Conservation (phyloP, 2,113 vertebrate genomes). For the Taurulus bubalis region DNA sequence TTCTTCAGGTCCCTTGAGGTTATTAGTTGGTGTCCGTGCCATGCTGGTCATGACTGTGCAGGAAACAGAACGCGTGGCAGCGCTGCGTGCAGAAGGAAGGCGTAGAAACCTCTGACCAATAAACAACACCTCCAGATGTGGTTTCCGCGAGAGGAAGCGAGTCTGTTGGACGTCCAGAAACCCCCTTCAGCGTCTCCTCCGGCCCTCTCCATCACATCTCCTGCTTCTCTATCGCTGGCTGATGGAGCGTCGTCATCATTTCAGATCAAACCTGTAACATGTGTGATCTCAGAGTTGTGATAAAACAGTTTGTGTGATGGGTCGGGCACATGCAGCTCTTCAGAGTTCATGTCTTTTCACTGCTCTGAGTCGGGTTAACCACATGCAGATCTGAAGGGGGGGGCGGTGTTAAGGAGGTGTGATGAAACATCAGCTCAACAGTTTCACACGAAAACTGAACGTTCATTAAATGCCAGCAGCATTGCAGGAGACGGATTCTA, state of each 20-base stretch:
- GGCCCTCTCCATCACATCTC: background rate
- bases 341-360: conserved; percentile 5
- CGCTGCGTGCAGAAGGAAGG: background rate
- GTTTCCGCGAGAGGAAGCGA: background rate
- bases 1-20: background rate
- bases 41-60: background rate
- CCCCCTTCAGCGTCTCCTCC: background rate
- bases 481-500: background rate
- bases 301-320: too few species aligned
- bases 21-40: background rate
- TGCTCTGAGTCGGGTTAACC: conserved; percentile 61
- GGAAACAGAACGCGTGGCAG: background rate
- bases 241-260: too few species aligned
- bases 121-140: conserved; percentile 9
- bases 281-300: background rate
- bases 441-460: conserved; percentile 48
- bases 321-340: background rate
- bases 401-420: background rate
- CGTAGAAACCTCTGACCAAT: conserved; percentile 30
- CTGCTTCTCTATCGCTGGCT: background rate
- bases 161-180: background rate
- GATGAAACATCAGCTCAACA: conserved; percentile 5
- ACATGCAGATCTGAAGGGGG: conserved; percentile 19
- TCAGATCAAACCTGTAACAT: background rate
- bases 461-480: conserved; percentile 15